phyloP scores from a whole-genome alignment of 2,113 vertebrate genomes.

The Leptodactylus fuscus region DNA sequence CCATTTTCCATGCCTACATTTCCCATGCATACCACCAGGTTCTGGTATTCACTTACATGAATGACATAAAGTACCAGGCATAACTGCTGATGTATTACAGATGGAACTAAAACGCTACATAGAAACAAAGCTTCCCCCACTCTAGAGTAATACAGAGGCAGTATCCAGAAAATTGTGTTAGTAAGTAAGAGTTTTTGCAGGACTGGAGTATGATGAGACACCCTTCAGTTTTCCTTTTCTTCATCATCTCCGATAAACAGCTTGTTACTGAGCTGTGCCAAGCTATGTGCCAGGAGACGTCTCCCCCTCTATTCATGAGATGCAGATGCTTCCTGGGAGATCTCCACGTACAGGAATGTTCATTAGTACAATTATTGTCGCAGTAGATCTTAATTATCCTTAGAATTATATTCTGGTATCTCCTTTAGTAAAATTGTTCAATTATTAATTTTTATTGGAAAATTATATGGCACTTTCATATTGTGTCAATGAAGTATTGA shows the following conservation, averaged over 20 bases:
- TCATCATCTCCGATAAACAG: constrained; percentile 28
- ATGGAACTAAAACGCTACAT: background rate
- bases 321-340: constrained; percentile 63
- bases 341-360: constrained; percentile 49
- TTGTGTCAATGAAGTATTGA: background rate
- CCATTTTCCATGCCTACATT: constrained; percentile 3
- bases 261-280: constrained; percentile 57
- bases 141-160: too few relatives aligned
- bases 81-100: constrained; percentile 24
- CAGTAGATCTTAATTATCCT: constrained; percentile 60
- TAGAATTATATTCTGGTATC: too few relatives aligned
- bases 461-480: background rate
- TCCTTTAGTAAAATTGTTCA: constrained; percentile 23
- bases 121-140: constrained; percentile 5
- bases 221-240: constrained; percentile 51
- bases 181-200: constrained; percentile 54
- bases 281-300: constrained; percentile 32
- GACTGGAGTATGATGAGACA: constrained; percentile 35
- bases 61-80: background rate
- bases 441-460: background rate
- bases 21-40: constrained; percentile 41
- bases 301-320: constrained; percentile 54
- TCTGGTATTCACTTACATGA: constrained; percentile 30
- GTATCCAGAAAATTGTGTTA: constrained; percentile 53
- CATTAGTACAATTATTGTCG: constrained; percentile 13